Evolutionary conservation across 64 coral and sea anemone species (phyloP).

Genomic region (Stichodactyla helianthus): DNA sequence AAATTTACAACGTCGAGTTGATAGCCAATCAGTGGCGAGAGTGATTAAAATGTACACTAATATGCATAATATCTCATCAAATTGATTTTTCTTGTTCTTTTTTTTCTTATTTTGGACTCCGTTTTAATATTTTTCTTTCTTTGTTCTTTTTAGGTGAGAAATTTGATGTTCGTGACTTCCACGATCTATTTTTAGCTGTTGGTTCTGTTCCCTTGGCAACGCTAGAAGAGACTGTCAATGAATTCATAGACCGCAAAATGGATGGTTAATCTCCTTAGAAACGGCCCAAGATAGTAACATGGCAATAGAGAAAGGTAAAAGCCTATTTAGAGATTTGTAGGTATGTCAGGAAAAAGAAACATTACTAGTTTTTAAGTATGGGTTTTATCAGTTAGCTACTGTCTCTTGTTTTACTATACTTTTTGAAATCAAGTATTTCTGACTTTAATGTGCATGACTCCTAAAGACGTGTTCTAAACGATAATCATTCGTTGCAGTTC

Average conservation of each 20-base stretch:
- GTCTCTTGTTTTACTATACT: not conserved
- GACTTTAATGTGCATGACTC: no score
- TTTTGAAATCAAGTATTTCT: no score
- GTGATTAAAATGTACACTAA: no score
- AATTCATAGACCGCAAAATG: conserved; percentile 43
- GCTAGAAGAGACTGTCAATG: conserved; percentile 62
- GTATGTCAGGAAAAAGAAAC: not conserved
- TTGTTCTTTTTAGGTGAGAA: conserved; percentile 43
- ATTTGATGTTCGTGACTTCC: conserved; percentile 82
- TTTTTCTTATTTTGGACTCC: not conserved
- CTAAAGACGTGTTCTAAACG: not conserved
- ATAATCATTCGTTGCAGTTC: not conserved
- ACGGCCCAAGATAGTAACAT: not conserved
- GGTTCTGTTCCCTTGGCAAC: conserved; percentile 61
- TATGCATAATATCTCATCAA: no score
- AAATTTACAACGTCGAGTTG: no score
- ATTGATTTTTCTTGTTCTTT: not conserved
- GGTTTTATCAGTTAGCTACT: not conserved
- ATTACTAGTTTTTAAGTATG: not conserved
- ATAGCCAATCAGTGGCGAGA: no score
- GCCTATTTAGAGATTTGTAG: not conserved
- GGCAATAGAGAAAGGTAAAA: no score
- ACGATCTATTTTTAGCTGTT: conserved; percentile 75
- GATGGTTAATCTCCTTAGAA: not conserved
- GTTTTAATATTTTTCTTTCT: not conserved